Base-by-base conservation (phyloP, 2,888 invertebrate genomes). In the Tetragonula carbonaria region DNA sequence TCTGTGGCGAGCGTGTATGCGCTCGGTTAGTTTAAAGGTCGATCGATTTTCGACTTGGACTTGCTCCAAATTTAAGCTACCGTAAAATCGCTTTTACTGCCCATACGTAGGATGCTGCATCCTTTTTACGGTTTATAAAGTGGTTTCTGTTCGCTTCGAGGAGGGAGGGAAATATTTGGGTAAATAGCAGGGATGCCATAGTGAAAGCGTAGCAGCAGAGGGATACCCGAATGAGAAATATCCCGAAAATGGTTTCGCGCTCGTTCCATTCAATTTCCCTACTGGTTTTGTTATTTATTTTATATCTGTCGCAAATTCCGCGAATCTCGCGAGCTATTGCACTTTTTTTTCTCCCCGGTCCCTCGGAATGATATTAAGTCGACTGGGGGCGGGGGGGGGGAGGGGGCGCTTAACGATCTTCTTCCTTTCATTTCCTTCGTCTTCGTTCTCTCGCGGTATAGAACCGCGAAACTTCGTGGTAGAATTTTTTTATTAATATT, bases 1-100 rank as follows among this genome's bases (percentile, higher is more conserved):
- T 72, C 33, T 65, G 28, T 18, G 11, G 45, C 11, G 72, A 50
- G 55, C 57, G 18, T 72, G 63, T 18, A 68, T 14, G 33, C 21
- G 51, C 18, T n/a, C 79, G 82, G 71, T 86, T 78, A 80, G 77
- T 79, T 87, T 81, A 84, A 79, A 84, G 82, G 82, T 84, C 87
- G 87, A 87, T 88, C 88, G 88, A 88, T 88, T 88, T 82, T 85
- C 82, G 66, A 82, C 86, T 87, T 88, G 88, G 86, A 87, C 75
- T 55, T 50, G 77, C 66, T 86, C 88, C 88, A 88, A 86, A 88
- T 81, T 87, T 80, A 78, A 59, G 74, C 72, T 66, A 82, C 77
- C 73, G 71, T 84, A 84, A 84, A 87, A 87, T 79, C 87, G 78
- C 78, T 82, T 80, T 84, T 78, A 62, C 65, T n/a, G 63, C 73